These are phyloP conservation scores for Achroia grisella DNA, from an alignment of 1,140 invertebrate genomes.

Conservation along the genomic window DNA sequence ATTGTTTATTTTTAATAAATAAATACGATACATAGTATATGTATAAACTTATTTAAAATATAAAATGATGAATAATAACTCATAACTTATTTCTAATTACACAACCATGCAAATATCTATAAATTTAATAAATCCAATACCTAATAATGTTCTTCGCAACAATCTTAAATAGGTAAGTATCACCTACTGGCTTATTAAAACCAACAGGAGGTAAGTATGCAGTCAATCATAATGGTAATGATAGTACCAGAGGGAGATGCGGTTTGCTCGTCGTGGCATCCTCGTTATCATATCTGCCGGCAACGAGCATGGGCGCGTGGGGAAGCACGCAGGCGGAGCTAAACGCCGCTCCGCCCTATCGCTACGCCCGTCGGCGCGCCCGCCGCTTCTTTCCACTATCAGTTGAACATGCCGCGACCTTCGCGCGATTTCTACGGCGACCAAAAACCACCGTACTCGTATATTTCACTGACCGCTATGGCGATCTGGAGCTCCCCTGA, in stretches of 20 bases:
- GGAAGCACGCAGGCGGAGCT: slow-evolving; percentile 1
- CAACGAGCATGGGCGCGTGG: slow-evolving; percentile 15
- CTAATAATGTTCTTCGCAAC: too few species aligned
- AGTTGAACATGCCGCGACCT: slow-evolving; percentile 86
- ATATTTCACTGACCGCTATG: slow-evolving; percentile 97
- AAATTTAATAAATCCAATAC: too few species aligned
- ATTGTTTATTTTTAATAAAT: too few species aligned
- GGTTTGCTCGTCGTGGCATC: slow-evolving; percentile 49
- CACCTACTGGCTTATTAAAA: slow-evolving; percentile 33
- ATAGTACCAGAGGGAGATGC: slow-evolving; percentile 50
- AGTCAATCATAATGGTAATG: slow-evolving; percentile 64
- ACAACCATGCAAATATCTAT: too few species aligned
- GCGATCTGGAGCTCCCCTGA: slow-evolving; percentile 95
- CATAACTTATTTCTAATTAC: too few species aligned
- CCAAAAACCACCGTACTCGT: slow-evolving; percentile 97
- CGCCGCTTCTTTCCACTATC: slow-evolving; percentile 13
- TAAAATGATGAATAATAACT: too few species aligned
- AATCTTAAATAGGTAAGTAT: too few species aligned
- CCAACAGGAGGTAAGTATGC: slow-evolving; percentile 56
- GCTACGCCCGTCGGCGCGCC: slow-evolving; percentile 11
- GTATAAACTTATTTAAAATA: too few species aligned
- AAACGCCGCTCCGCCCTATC: slow-evolving; percentile 4
- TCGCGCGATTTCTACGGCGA: slow-evolving; percentile 93
- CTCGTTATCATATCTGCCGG: slow-evolving; percentile 61
- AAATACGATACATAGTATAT: too few species aligned